Conservation (phyloP, 2,113 vertebrate species). For the Copsychus sechellarum region DNA sequence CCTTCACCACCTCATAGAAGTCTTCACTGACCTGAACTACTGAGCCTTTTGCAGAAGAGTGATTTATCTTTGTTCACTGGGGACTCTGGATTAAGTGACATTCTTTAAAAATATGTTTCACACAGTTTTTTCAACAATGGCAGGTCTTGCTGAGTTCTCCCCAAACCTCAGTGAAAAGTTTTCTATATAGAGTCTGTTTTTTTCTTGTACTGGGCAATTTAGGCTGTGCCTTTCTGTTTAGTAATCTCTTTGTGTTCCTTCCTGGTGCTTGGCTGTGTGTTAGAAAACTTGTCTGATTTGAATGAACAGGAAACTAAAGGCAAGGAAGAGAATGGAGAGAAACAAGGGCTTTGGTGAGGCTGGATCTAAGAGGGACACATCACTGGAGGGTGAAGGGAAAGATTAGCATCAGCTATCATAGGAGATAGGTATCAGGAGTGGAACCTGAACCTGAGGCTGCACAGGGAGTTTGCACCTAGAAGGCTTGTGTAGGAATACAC, state of each 20-base stretch:
- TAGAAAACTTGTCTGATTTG: neutral
- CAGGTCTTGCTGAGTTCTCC: neutral
- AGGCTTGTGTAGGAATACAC: neutral
- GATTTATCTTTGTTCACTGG: neutral
- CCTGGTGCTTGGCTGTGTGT: rapidly evolving
- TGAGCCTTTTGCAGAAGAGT: neutral
- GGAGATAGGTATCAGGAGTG: neutral
- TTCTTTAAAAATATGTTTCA: neutral
- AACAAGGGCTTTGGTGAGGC: neutral
- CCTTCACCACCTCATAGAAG: neutral
- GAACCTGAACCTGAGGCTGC: neutral
- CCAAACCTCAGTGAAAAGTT: neutral
- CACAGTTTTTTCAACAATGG: neutral
- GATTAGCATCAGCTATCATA: neutral
- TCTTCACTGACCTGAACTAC: neutral
- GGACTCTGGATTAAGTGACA: neutral
- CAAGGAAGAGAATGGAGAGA: neutral
- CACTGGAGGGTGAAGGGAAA: neutral
- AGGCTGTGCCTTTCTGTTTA: neutral
- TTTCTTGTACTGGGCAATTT: neutral
- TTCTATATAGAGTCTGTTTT: neutral
- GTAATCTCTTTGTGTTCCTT: neutral
- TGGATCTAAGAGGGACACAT: neutral
- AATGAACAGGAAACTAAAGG: neutral
- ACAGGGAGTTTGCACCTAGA: neutral